Evolutionary conservation across 1,140 invertebrate species (phyloP).

Genomic region (Neotoxoptera formosana): DNA sequence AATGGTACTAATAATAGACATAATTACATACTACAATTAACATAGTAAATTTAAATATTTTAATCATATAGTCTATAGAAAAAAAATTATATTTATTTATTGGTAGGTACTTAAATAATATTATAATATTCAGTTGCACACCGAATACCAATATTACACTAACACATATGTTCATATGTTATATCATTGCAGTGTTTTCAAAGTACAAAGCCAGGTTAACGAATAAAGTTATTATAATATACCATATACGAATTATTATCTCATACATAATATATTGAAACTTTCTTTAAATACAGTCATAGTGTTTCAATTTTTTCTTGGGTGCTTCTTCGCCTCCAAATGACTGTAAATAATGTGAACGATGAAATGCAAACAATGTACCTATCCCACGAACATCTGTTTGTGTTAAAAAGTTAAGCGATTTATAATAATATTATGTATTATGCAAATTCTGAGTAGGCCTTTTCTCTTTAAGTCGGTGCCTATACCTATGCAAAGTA

Average conservation of each 20-base stretch:
- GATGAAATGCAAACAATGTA: neutral
- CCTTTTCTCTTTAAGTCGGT: neutral
- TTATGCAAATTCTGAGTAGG: neutral
- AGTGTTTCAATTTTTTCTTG: neutral
- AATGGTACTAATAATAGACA: too few relatives aligned
- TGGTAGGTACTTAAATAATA: neutral
- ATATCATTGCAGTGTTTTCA: neutral
- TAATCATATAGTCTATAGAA: too few relatives aligned
- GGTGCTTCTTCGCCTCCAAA: neutral
- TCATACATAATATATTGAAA: neutral
- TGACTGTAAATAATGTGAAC: neutral
- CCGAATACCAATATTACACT: too few relatives aligned
- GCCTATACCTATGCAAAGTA: neutral
- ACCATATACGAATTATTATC: neutral
- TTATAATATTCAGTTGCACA: neutral
- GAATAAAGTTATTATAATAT: neutral
- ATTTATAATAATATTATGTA: too few relatives aligned
- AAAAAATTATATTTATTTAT: too few relatives aligned
- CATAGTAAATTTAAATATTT: too few relatives aligned
- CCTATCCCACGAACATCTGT: neutral
- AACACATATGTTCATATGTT: too few relatives aligned
- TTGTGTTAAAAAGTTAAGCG: neutral
- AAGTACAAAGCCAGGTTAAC: neutral
- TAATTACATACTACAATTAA: too few relatives aligned
- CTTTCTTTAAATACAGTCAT: neutral